Evolutionary conservation across 2,888 invertebrate genomes (phyloP).

Genomic region (Megamerina dolium): DNA sequence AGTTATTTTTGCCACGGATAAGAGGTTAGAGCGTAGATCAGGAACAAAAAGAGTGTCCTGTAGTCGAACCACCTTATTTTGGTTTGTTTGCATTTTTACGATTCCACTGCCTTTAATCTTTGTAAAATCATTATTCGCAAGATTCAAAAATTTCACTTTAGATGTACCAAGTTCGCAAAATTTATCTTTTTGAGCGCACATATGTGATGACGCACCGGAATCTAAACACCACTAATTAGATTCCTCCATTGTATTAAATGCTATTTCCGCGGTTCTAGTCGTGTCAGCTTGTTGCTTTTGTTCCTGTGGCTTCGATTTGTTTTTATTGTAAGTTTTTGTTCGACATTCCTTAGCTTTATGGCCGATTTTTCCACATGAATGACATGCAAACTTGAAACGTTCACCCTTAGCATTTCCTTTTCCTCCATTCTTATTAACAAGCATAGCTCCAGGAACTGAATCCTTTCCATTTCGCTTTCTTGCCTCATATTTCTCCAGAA

Average conservation of each 20-base stretch:
- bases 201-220: neutral
- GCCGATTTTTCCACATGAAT: constrained; percentile 10
- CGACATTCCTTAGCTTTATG: constrained; percentile 11
- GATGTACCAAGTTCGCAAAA: neutral
- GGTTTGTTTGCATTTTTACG: constrained; percentile 4
- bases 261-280: neutral
- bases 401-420: neutral
- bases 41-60: no score
- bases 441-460: neutral
- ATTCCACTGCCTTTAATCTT: constrained; percentile 5
- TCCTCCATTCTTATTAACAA: neutral
- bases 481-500: constrained; percentile 1
- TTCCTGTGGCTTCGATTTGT: neutral
- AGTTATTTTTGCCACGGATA: no score
- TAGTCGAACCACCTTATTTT: no score
- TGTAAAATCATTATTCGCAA: neutral
- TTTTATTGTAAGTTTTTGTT: neutral
- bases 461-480: constrained; percentile 3
- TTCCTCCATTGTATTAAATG: neutral
- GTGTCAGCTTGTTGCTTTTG: constrained; percentile 2
- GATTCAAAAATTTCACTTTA: neutral
- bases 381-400: constrained; percentile 5
- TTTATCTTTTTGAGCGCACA: constrained; percentile 1
- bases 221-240: constrained; percentile 3
- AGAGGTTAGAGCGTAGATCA: no score